Conservation (phyloP, 2,797 vertebrate genomes). For the Todus mexicanus region DNA sequence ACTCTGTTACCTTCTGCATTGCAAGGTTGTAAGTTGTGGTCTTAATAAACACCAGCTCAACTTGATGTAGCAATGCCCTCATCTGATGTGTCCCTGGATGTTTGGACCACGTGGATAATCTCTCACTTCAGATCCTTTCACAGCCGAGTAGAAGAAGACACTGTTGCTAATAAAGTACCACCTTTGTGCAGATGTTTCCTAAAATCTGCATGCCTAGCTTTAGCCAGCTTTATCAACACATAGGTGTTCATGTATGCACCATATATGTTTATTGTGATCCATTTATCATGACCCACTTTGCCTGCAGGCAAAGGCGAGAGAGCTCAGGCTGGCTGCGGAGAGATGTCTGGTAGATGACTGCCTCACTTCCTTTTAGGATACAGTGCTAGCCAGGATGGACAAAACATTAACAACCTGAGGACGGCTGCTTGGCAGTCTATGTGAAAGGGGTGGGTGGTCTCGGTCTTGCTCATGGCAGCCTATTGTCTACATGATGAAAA, state of each 20-base stretch:
- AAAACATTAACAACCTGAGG: not conserved
- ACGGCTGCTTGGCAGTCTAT: not conserved
- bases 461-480: not conserved
- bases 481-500: slow-evolving; percentile 7
- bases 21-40: not conserved
- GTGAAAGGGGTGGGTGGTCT: slow-evolving; percentile 15
- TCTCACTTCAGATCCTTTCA: not conserved
- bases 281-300: not conserved
- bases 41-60: not conserved
- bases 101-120: not conserved
- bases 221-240: not conserved
- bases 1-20: not conserved
- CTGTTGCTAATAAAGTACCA: not conserved
- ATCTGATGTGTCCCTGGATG: not conserved
- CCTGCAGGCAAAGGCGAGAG: rapidly evolving
- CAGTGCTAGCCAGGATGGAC: not conserved
- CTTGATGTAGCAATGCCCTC: not conserved
- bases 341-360: not conserved
- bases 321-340: not conserved
- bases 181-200: not conserved
- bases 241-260: not conserved
- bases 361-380: not conserved
- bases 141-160: not conserved
- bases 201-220: not conserved
- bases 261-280: not conserved